Conservation (phyloP, 1,140 invertebrate genomes). For the Cepaea nemoralis region DNA sequence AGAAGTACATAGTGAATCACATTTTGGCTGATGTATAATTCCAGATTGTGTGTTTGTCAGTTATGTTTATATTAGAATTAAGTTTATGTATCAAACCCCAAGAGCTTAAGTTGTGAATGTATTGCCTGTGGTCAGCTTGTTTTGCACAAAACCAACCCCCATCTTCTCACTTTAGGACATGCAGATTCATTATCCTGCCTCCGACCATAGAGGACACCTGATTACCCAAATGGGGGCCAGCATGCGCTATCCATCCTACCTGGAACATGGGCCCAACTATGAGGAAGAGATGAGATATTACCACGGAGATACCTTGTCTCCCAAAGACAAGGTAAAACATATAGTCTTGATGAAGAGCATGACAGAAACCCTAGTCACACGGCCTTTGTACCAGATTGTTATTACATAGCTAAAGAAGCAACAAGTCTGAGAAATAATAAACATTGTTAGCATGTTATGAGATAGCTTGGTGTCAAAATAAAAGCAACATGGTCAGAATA, state of each 20-base stretch:
- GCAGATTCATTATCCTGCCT: conserved; percentile 40
- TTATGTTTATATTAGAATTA: background rate
- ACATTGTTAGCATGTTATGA: too few relatives aligned
- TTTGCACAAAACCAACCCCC: conserved; percentile 1
- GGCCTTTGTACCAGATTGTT: too few relatives aligned
- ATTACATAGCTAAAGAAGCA: too few relatives aligned
- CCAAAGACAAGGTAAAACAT: conserved; percentile 63
- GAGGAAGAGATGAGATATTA: conserved; percentile 69
- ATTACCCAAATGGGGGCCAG: conserved; percentile 60
- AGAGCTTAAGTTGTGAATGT: background rate
- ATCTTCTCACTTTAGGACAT: conserved; percentile 30
- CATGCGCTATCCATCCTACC: conserved; percentile 66
- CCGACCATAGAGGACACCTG: conserved; percentile 55
- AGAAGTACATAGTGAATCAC: too few relatives aligned
- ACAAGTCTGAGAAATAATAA: too few relatives aligned
- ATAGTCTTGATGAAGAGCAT: background rate
- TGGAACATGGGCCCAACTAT: conserved; percentile 66
- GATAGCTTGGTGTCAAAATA: too few relatives aligned
- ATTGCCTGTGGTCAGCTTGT: background rate
- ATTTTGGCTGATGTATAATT: too few relatives aligned
- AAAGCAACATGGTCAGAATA: too few relatives aligned
- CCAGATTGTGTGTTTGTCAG: too few relatives aligned
- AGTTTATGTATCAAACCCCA: background rate
- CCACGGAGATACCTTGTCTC: conserved; percentile 65
- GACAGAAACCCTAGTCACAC: background rate